Base-by-base conservation (phyloP, 2,888 invertebrate genomes). In the Brachyopa scutellaris region DNA sequence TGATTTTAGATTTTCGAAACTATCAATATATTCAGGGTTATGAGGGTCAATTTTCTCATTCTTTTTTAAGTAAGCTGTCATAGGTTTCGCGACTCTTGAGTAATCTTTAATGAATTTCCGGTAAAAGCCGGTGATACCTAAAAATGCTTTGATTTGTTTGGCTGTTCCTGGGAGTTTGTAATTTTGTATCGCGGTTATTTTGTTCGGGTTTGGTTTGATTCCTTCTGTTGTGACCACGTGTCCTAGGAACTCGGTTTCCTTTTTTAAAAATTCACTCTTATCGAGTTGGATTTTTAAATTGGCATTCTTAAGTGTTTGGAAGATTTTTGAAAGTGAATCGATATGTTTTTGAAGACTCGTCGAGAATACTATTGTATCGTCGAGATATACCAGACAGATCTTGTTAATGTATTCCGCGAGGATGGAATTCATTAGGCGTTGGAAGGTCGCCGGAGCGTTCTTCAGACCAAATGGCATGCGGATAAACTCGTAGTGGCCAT, bases 91-190 rank as follows among this genome's bases (percentile, higher is more conserved):
- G 1, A 57, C 21, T 38, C 15, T 36, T 6, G 13, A 13, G 13
- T 36, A 57, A 21, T 57, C 36, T 23, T 38, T 57, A 2, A 57
- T 36, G 7, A 57, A 57, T 21, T 57, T 38, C 11, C 57, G 31
- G 38, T 36, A 57, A 19, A 17, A 57, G 6, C 57, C 36, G 1
- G 38, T 36, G 2, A 57, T 19, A 26, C 57, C 57, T 36, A 57
- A 6, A 26, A 26, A 26, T 6, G 26, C 26, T 6, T 6, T 26
- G 3, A 26, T 26, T 26, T 26, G 26, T 6, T 6, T 26, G 3
- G 3, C 4, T 5, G 26, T 26, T 26, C 6, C 6, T 3, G 26
- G 26, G 6, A 26, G 26, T 26, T 26, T 26, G 6, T 26, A 26
- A 26, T 26, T 33, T 33, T 9, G 7, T 6, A 33, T n/a, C 2